Base-by-base conservation (phyloP, 2,113 vertebrate species). In the Actinemys pallida region DNA sequence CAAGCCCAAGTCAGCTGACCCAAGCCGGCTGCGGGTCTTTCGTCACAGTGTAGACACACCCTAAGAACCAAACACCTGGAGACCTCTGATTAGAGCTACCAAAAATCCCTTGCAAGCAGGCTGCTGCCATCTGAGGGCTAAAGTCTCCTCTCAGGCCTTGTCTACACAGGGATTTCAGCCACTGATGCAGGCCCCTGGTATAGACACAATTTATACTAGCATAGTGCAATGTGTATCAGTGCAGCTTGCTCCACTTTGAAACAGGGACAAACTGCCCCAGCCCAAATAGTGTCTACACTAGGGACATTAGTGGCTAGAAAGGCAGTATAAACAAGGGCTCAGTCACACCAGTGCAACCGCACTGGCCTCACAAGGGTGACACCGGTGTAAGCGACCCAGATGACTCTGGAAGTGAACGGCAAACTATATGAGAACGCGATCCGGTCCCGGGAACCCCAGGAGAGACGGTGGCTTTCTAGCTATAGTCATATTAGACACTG, bases 101-200 rank as follows among this genome's bases (percentile, higher is more conserved):
- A 27, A 25, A 85, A 85, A 35, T 65, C 72, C 4, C 69, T 0
- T 0, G 57, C 83, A 78, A 84, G 25, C 22, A 1, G 0, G 35
- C 27, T 0, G 0, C 49, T 54, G 31, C 54, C 88, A 13, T 39
- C 6, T 0, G 0, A 80, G 84, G 50, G 42, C 39, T 8, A 19
- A 78, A 13, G 5, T 45, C 72, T 11, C 84, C 91, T 92, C 2
- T 0, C 17, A 69, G 83, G 75, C 45, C 88, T 76, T 1, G 0
- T 45, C 89, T 45, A 57, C 1, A 0, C 50, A 0, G 1, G 25
- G 6, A 3, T 22, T 79, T 84, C 59, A 3, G 1, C 17, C 45
- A 29, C 91, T 85, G 89, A 72, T 1, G 1, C 0, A 1, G n/a
- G 42, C 52, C 31, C 35, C 47, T 1, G 2, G 81, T 83, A 90